Evolutionary conservation across 2,797 vertebrate species (phyloP), one percentile per base, ranked within the genome.

Genomic region (Potorous gilbertii): DNA sequence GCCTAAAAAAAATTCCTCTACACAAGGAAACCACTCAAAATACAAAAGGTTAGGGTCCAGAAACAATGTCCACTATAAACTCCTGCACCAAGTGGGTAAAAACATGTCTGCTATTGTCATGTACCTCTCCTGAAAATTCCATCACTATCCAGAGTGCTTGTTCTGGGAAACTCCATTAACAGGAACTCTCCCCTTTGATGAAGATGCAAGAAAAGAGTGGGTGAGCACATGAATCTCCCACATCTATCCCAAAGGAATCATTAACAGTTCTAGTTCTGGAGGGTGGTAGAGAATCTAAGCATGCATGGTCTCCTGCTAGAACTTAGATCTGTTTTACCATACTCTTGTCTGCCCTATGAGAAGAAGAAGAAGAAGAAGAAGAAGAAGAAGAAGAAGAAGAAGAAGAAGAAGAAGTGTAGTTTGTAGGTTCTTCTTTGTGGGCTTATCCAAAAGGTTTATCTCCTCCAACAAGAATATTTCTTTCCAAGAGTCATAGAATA

Each of bases 351-450:
- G 16, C 5, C 14, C 14, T 21, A 74, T n/a, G 5, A 34, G 5
- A 34, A 31, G 29, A 34, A 31, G 29, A 34, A 34, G 59, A 62
- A 13, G 59, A 29, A 34, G 31, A 24, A 66, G 57, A 62, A 31
- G 57, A 34, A 13, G 29, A 10, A 34, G 29, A 62, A 13, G 29
- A 13, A 62, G 57, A 62, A 13, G 29, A 13, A 62, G 57, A 12
- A 62, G 11, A 4, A 62, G 29, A 12, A 62, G 27, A 16, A 9
- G 6, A 3, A 9, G 24, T 0, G 2, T 16, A 2, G 4, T 28
- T 27, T 54, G 2, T 10, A 16, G 4, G n/a, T 31, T 74, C 55
- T 46, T 54, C 34, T 40, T 55, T 14, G 62, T 55, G 56, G 13
- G 27, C n/a, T 34, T 12, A 1, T 50, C 34, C 92, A 40, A 21